Evolutionary conservation across 2,797 vertebrate species (phyloP).

Genomic region (Mormyrus proboscirostris): DNA sequence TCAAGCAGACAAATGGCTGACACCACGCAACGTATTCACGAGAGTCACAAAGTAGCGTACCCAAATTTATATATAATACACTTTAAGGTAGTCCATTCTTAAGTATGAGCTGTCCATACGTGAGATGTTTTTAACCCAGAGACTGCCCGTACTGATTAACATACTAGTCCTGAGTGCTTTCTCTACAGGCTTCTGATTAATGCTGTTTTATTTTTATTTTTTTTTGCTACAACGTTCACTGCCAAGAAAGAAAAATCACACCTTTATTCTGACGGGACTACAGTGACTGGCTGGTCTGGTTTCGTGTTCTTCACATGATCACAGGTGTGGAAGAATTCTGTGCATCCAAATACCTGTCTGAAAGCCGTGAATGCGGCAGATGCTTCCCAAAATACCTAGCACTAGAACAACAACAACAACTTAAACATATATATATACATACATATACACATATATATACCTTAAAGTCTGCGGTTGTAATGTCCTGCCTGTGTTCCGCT

Average conservation of each 20-base stretch:
- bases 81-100: background rate
- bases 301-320: background rate
- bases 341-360: background rate
- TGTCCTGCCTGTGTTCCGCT: background rate
- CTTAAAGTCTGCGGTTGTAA: background rate
- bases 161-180: background rate
- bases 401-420: background rate
- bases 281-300: background rate
- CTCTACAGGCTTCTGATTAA: background rate
- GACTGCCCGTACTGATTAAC: background rate
- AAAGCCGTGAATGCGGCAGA: background rate
- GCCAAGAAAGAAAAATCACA: background rate
- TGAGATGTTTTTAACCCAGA: background rate
- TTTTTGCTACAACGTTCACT: background rate
- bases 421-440: background rate
- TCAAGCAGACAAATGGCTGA: background rate
- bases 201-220: background rate
- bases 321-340: background rate
- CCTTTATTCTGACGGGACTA: background rate
- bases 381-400: background rate
- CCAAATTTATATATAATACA: background rate
- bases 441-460: too few species aligned
- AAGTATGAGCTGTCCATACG: background rate
- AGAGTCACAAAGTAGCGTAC: background rate
- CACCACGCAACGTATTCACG: background rate